Conservation (phyloP, 1,140 invertebrate species). For the Mercenaria mercenaria region DNA sequence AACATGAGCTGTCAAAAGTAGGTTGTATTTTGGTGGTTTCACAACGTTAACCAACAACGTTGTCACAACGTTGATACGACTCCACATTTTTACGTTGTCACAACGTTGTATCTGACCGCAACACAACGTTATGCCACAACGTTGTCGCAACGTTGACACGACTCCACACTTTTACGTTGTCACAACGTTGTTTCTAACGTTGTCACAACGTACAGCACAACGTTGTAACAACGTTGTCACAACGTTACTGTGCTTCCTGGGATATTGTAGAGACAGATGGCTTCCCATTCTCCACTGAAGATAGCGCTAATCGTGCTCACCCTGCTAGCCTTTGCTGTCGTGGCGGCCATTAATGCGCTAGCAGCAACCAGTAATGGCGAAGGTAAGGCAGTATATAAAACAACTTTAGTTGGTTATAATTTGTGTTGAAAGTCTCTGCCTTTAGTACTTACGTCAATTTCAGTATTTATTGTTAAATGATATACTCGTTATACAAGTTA, state of each 20-base stretch:
- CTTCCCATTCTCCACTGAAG: conserved; percentile 20
- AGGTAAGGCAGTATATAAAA: conserved; percentile 28
- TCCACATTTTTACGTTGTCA: too few relatives aligned
- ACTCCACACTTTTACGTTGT: too few relatives aligned
- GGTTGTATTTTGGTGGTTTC: too few relatives aligned
- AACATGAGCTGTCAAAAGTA: too few relatives aligned
- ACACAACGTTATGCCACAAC: too few relatives aligned
- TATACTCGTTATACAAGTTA: too few relatives aligned
- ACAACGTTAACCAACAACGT: too few relatives aligned
- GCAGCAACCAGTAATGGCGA: conserved; percentile 33
- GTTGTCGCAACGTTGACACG: too few relatives aligned
- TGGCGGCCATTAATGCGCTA: conserved; percentile 66
- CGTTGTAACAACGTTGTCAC: too few relatives aligned
- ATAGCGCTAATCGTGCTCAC: conserved; percentile 43
- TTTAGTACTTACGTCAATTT: neutral
- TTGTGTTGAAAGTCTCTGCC: neutral
- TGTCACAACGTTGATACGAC: too few relatives aligned
- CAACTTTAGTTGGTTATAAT: conserved; percentile 27
- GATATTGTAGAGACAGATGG: conserved; percentile 50
- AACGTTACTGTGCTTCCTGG: neutral
- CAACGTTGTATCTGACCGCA: too few relatives aligned
- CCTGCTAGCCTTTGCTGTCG: conserved; percentile 58
- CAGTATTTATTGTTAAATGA: too few relatives aligned
- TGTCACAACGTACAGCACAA: neutral
- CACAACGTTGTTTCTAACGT: neutral